These are phyloP conservation scores for Threskiornis aethiopicus DNA, from an alignment of 2,797 vertebrate species.

Conservation along the genomic window DNA sequence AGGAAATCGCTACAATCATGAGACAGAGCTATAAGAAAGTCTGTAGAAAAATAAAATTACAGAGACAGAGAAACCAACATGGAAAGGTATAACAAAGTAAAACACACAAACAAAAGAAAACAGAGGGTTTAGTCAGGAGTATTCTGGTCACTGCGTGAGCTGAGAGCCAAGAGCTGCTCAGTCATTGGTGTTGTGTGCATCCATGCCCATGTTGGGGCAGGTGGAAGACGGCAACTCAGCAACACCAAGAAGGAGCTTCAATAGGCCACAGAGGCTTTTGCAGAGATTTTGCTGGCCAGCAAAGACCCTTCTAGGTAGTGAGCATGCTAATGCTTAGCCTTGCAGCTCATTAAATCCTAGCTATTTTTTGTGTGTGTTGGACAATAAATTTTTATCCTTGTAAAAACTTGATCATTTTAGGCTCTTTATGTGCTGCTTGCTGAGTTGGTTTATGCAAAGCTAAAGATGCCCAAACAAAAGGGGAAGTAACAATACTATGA, in stretches of 20 bases:
- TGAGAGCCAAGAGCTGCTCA: neutral
- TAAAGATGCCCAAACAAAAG: neutral
- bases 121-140: neutral
- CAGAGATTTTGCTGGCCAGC: neutral
- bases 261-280: neutral
- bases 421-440: neutral
- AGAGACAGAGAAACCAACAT: neutral
- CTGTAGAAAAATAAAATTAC: neutral
- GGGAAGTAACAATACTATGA: neutral
- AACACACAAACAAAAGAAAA: neutral
- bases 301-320: neutral
- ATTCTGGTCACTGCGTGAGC: neutral
- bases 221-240: neutral
- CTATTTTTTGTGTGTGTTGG: neutral
- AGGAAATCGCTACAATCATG: neutral
- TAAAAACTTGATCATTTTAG: neutral
- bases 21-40: neutral
- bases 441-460: neutral
- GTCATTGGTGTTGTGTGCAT: fast-evolving
- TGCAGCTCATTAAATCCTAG: neutral
- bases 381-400: neutral
- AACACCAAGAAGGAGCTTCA: neutral
- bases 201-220: neutral
- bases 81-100: neutral
- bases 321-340: neutral